phyloP scores from a whole-genome alignment of 2,113 vertebrate species.

The Tichodroma muraria region DNA sequence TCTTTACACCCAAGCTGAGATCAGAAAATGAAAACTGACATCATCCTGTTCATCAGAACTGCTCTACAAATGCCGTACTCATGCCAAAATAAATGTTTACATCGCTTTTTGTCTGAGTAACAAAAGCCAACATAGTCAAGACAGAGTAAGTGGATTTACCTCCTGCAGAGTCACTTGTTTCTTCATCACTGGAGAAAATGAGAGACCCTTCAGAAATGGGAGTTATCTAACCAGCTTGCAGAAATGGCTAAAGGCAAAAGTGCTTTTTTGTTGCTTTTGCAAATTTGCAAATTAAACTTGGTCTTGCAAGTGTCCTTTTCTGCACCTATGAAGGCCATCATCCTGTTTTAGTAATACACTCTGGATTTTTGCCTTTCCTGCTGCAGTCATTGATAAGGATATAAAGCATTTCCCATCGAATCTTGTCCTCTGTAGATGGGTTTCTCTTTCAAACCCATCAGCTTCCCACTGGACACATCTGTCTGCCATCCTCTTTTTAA shows the following conservation, averaged over 20 bases:
- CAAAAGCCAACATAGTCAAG: neutral
- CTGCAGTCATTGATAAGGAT: neutral
- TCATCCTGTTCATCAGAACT: neutral
- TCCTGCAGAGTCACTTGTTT: neutral
- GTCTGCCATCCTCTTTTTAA: neutral
- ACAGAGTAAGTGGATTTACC: neutral
- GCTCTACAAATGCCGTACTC: neutral
- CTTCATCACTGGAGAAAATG: neutral
- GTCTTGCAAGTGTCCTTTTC: neutral
- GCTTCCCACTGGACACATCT: neutral
- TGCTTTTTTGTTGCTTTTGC: neutral
- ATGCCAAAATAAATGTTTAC: constrained; percentile 27
- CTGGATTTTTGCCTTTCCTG: neutral
- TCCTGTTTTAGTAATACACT: neutral
- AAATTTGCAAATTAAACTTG: neutral
- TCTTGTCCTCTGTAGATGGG: neutral
- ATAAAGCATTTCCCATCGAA: neutral
- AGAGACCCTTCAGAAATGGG: neutral
- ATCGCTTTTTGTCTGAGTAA: neutral
- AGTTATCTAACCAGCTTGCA: neutral
- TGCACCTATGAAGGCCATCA: neutral
- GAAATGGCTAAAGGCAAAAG: neutral
- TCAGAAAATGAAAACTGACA: neutral
- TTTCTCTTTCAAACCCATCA: neutral
- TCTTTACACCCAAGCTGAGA: neutral